Evolutionary conservation across 2,113 vertebrate species (phyloP).

Genomic region (Myocastor coypus): DNA sequence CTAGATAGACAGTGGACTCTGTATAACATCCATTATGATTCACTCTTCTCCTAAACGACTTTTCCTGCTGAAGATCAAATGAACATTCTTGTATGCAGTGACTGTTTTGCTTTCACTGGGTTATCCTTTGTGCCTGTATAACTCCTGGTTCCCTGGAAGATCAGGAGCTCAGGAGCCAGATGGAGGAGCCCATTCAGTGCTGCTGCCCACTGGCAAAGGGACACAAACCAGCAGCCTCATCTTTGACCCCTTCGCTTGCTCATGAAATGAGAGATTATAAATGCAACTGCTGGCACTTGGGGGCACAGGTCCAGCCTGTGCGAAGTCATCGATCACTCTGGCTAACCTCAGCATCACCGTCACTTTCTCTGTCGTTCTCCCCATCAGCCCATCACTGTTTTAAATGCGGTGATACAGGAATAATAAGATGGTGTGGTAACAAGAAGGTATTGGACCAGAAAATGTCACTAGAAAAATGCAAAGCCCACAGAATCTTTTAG

Average conservation of each 20-base stretch:
- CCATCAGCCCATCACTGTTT: background rate
- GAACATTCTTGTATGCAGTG: background rate
- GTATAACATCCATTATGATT: background rate
- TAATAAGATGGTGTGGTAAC: background rate
- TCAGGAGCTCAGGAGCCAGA: background rate
- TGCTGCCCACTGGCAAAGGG: fast-evolving
- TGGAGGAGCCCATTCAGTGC: background rate
- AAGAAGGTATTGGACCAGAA: background rate
- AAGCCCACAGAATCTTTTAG: background rate
- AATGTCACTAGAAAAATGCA: background rate
- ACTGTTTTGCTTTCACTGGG: background rate
- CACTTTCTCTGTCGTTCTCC: too few relatives aligned
- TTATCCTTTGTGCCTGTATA: background rate
- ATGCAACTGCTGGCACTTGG: background rate
- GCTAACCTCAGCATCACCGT: background rate
- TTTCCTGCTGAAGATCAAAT: background rate
- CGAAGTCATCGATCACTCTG: background rate
- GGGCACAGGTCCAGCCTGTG: background rate
- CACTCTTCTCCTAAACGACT: background rate
- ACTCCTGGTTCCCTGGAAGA: background rate
- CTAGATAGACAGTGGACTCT: background rate
- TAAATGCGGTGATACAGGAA: background rate
- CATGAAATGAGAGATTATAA: background rate
- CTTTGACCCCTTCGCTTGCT: background rate
- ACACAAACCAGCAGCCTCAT: background rate